Conservation (phyloP, 2,797 vertebrate species). For the Enteromius anoplus region DNA sequence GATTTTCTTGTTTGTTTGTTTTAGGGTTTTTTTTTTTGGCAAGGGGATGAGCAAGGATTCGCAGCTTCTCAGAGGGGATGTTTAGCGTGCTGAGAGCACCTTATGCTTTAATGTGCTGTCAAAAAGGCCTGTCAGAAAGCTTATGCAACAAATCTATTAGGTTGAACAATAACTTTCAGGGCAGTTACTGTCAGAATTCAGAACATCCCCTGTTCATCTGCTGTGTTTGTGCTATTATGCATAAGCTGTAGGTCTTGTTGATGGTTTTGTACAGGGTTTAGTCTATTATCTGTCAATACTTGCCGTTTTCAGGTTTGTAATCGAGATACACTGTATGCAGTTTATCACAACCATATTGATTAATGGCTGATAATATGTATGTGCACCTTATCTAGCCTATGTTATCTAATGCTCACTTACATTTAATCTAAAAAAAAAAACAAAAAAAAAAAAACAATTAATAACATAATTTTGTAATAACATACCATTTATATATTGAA, state of each 20-base stretch:
- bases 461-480: not conserved
- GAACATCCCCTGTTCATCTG: not conserved
- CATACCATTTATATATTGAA: not conserved
- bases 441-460: no score
- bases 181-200: conserved; percentile 15
- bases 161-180: conserved; percentile 13
- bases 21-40: not conserved
- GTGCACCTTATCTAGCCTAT: not conserved
- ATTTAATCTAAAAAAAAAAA: not conserved
- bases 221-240: not conserved
- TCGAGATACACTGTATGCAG: not conserved
- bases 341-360: not conserved
- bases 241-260: not conserved
- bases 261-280: not conserved
- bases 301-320: not conserved
- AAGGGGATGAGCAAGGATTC: conserved; percentile 9
- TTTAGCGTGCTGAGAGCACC: not conserved
- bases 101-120: conserved; percentile 34
- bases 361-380: not conserved
- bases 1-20: not conserved
- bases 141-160: conserved; percentile 25
- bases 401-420: not conserved
- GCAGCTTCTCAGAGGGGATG: conserved; percentile 13
- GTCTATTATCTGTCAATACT: not conserved
- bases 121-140: conserved; percentile 12